These are phyloP conservation scores for Eilema caniola DNA, from an alignment of 2,888 invertebrate species.

Conservation along the genomic window DNA sequence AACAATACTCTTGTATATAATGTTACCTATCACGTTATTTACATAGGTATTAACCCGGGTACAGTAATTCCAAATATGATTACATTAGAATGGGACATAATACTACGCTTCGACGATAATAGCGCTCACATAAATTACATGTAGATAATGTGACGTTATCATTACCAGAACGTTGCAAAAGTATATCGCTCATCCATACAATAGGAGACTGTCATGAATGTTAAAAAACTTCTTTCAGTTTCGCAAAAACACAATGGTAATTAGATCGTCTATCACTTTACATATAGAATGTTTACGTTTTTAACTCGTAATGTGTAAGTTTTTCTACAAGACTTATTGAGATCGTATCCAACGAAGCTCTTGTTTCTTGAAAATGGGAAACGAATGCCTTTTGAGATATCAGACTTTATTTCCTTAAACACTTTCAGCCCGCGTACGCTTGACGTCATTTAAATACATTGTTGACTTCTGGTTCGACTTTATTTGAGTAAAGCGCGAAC, in stretches of 20 bases:
- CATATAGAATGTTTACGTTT: slow-evolving; percentile 46
- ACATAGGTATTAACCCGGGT: slow-evolving; percentile 15
- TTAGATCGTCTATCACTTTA: slow-evolving; percentile 52
- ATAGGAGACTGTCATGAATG: slow-evolving; percentile 45
- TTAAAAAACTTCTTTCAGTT: slow-evolving; percentile 47
- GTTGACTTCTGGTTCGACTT: slow-evolving; percentile 41
- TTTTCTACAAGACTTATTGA: slow-evolving; percentile 50
- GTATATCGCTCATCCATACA: slow-evolving; percentile 36
- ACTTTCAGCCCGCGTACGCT: slow-evolving; percentile 26
- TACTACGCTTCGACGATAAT: slow-evolving; percentile 26
- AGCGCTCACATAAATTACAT: slow-evolving; percentile 23
- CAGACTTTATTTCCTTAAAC: slow-evolving; percentile 38
- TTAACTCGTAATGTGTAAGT: slow-evolving; percentile 50
- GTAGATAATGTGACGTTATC: slow-evolving; percentile 34
- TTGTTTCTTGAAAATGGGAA: slow-evolving; percentile 40
- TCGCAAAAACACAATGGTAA: slow-evolving; percentile 52
- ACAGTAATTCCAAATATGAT: slow-evolving; percentile 20
- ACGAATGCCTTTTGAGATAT: slow-evolving; percentile 43
- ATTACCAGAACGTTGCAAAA: slow-evolving; percentile 29
- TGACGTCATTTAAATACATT: slow-evolving; percentile 43
- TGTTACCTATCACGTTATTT: slow-evolving; percentile 8
- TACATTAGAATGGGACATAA: slow-evolving; percentile 22
- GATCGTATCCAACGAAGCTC: slow-evolving; percentile 46
- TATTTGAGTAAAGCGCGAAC: slow-evolving; percentile 22
- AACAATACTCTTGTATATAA: not conserved